These are phyloP conservation scores for Spea bombifrons DNA, from an alignment of 2,113 vertebrate species.

Conservation along the genomic window DNA sequence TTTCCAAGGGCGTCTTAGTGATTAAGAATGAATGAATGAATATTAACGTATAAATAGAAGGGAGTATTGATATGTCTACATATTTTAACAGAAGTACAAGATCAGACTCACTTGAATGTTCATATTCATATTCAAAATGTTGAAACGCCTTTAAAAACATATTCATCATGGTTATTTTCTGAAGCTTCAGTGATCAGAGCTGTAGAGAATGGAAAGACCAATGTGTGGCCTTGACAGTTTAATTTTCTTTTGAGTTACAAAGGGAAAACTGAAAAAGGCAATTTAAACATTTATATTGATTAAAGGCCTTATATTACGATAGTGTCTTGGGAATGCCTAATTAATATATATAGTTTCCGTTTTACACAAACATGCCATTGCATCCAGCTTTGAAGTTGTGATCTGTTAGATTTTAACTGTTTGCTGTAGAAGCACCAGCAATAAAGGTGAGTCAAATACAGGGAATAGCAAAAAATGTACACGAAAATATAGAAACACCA, in stretches of 20 bases:
- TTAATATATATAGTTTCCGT: slow-evolving; percentile 24
- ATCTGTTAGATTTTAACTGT: too few species aligned
- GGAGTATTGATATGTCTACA: too few species aligned
- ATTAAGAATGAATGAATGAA: too few species aligned
- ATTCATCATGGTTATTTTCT: slow-evolving; percentile 42
- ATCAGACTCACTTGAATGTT: too few species aligned
- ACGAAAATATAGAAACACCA: too few species aligned
- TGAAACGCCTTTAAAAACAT: slow-evolving; percentile 29
- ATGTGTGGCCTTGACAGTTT: slow-evolving; percentile 42
- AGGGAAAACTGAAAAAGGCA: slow-evolving; percentile 4
- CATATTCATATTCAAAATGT: slow-evolving; percentile 21
- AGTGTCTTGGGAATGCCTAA: slow-evolving; percentile 36
- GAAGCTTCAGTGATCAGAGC: slow-evolving; percentile 28
- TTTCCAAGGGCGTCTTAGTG: too few species aligned
- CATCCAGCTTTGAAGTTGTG: too few species aligned
- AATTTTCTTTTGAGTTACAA: slow-evolving; percentile 44
- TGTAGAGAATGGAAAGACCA: slow-evolving; percentile 32
- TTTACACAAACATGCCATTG: slow-evolving; percentile 12
- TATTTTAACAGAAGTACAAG: too few species aligned
- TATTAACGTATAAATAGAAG: too few species aligned
- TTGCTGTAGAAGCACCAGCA: too few species aligned
- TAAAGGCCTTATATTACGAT: slow-evolving; percentile 37
- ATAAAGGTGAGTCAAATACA: too few species aligned
- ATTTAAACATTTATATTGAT: slow-evolving; percentile 45
- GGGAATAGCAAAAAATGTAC: too few species aligned